Evolutionary conservation across 2,888 invertebrate genomes (phyloP).

Genomic region (Cosmorhoe ocellata): DNA sequence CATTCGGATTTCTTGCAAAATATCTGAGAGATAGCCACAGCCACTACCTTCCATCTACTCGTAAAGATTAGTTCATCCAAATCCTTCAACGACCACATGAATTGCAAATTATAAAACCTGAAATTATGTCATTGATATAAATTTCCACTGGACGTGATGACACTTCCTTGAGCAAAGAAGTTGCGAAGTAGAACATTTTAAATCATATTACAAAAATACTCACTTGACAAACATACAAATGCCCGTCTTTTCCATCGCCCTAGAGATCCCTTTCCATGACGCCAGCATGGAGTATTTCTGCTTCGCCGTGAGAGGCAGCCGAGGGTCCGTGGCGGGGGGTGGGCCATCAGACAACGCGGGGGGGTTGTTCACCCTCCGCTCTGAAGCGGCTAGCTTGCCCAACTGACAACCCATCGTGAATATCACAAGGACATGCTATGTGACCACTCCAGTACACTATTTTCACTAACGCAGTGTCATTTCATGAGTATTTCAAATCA

Average conservation of each 20-base stretch:
- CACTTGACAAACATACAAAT: conserved; percentile 96
- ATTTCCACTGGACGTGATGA: no score
- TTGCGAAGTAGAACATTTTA: no score
- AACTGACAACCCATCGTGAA: conserved; percentile 88
- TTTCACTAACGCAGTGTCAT: conserved; percentile 1
- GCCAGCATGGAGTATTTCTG: conserved; percentile 95
- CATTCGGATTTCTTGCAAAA: no score
- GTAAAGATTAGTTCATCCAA: no score
- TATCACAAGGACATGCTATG: conserved; percentile 26
- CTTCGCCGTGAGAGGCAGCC: conserved; percentile 91
- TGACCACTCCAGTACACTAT: conserved; percentile 12
- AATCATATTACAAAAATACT: conserved; percentile 65
- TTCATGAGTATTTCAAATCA: conserved; percentile 10
- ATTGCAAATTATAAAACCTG: no score
- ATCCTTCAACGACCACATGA: no score
- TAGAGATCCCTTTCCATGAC: conserved; percentile 94
- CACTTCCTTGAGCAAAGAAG: no score
- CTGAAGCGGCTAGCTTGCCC: conserved; percentile 86
- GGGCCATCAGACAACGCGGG: conserved; percentile 79
- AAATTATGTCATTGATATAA: no score
- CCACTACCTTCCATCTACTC: no score
- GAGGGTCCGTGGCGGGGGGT: conserved; percentile 88
- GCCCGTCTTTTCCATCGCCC: conserved; percentile 94
- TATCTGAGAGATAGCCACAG: no score
- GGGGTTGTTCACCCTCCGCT: conserved; percentile 71